Percentiles rank a stretch among this genome's conserved stretches.
Evolutionary conservation across 2,113 vertebrate genomes (phyloP).

Genomic region (Rattus rattus): DNA sequence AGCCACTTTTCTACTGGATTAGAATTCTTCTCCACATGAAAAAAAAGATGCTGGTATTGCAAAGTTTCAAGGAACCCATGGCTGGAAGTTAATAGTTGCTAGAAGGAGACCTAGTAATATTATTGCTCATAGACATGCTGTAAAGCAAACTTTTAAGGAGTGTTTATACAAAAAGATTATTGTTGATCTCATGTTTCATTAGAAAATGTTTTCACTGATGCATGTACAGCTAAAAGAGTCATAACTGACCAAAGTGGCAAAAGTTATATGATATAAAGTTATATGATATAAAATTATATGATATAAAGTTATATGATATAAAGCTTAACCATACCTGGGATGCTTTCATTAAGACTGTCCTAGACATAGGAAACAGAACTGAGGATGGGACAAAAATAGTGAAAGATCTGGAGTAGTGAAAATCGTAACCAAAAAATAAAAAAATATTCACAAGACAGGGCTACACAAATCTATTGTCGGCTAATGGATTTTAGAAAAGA

Average conservation of each 20-base stretch:
- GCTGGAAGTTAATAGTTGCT: not conserved
- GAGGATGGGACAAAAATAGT: not conserved
- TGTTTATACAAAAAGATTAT: not conserved
- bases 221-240: not conserved
- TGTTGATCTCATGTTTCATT: not conserved
- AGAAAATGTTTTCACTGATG: not conserved
- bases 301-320: too few relatives aligned
- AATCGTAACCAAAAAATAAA: not conserved
- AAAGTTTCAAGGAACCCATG: not conserved
- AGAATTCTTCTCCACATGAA: not conserved
- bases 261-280: not conserved
- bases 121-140: not conserved
- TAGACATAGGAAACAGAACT: not conserved
- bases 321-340: not conserved
- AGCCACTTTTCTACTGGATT: not conserved
- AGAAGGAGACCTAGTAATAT: not conserved
- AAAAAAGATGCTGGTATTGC: not conserved
- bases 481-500: not conserved
- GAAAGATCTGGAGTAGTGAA: too few relatives aligned
- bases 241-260: not conserved
- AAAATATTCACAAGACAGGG: rapidly evolving
- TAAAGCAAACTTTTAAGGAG: not conserved
- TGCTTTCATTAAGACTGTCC: not conserved
- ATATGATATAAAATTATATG: too few relatives aligned
- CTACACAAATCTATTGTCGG: not conserved